Percentiles rank a stretch among this genome's conserved stretches.
These are phyloP conservation scores for Mareca penelope DNA, from an alignment of 2,797 vertebrate genomes.

Conservation along the genomic window DNA sequence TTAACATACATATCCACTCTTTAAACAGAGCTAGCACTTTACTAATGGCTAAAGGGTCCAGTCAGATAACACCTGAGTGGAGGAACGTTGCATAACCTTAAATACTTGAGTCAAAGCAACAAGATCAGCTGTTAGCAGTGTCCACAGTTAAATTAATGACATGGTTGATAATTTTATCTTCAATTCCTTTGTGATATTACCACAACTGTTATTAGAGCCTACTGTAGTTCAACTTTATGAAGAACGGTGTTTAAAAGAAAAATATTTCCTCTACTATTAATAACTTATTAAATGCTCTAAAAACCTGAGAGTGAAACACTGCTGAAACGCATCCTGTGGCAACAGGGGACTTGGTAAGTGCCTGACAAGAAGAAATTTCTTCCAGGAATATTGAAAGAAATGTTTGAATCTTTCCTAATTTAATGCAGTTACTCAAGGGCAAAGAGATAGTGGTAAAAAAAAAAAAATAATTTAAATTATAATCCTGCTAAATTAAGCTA, in stretches of 20 bases:
- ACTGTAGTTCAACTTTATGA: background rate
- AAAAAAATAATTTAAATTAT: background rate
- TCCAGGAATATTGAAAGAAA: background rate
- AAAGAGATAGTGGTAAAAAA: background rate
- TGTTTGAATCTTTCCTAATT: background rate
- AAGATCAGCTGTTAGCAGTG: background rate
- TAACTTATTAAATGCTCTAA: background rate
- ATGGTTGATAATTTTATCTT: background rate
- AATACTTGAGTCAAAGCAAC: background rate
- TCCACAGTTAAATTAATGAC: background rate
- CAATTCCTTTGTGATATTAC: background rate
- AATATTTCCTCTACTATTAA: background rate
- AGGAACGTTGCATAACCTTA: background rate
- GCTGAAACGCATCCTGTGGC: background rate
- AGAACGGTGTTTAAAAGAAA: background rate
- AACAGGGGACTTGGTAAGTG: background rate
- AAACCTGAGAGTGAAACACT: background rate
- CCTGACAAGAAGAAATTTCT: conserved; percentile 1
- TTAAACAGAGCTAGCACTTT: background rate
- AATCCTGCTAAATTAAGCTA: background rate
- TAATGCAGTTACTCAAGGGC: background rate
- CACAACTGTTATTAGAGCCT: background rate
- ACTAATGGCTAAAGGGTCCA: background rate
- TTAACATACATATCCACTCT: background rate
- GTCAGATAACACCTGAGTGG: background rate